Conservation (phyloP, 2,888 invertebrate species). For the Drosophila putrida region DNA sequence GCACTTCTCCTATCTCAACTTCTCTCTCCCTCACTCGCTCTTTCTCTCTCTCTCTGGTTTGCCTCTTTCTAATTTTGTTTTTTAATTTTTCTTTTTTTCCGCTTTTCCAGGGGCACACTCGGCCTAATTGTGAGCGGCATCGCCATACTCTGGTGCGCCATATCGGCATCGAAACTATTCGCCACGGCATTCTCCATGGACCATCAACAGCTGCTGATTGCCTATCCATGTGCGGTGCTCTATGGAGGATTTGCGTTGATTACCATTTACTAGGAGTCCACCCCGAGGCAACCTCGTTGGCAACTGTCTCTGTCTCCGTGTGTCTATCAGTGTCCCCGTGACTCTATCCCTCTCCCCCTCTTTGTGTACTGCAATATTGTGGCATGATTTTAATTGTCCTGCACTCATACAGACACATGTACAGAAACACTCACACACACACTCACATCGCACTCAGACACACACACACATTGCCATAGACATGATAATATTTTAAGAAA, state of each 20-base stretch:
- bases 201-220: constrained; percentile 90
- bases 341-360: constrained; percentile 18
- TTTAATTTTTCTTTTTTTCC: constrained; percentile 35
- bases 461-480: constrained; percentile 41
- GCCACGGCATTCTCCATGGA: constrained; percentile 91
- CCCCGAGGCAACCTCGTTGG: constrained; percentile 34
- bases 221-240: constrained; percentile 91
- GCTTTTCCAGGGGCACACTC: constrained; percentile 86
- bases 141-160: constrained; percentile 90
- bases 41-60: constrained; percentile 22
- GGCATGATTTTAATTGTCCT: constrained; percentile 73
- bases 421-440: constrained; percentile 8
- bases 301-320: constrained; percentile 22
- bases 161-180: constrained; percentile 92
- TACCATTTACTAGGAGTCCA: constrained; percentile 87
- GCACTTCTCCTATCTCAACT: constrained; percentile 26
- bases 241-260: constrained; percentile 92
- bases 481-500: constrained; percentile 70
- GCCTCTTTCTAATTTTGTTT: constrained; percentile 14
- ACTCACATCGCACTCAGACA: constrained; percentile 19
- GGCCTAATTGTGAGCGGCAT: constrained; percentile 87
- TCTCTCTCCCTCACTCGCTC: constrained; percentile 28
- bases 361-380: constrained; percentile 53
- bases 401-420: constrained; percentile 31
- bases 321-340: constrained; percentile 10